Conservation (phyloP, 2,113 vertebrate species). For the Pseudopodoces humilis region DNA sequence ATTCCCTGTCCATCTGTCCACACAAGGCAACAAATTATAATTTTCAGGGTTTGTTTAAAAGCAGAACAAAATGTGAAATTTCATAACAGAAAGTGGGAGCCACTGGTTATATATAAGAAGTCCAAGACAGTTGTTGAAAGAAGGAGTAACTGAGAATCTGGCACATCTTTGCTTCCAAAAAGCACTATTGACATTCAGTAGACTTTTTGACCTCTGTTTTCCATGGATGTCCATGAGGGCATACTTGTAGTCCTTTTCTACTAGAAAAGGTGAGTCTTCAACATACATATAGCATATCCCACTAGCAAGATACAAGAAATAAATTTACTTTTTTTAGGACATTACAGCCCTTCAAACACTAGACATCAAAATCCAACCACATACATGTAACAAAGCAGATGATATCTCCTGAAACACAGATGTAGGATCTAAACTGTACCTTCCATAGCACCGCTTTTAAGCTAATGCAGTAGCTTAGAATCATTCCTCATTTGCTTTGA, state of each 20-base stretch:
- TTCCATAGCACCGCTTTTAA: not conserved
- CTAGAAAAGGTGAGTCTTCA: not conserved
- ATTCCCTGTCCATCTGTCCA: not conserved
- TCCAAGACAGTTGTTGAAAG: not conserved
- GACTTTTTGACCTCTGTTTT: not conserved
- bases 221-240: not conserved
- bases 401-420: not conserved
- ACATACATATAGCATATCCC: not conserved
- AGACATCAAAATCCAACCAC: not conserved
- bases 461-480: not conserved
- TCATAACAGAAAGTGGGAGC: not conserved
- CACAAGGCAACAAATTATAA: not conserved
- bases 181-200: constrained; percentile 2
- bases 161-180: not conserved
- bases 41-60: not conserved
- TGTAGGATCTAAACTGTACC: not conserved
- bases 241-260: not conserved
- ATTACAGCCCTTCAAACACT: not conserved
- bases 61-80: not conserved
- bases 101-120: not conserved
- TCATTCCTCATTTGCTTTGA: not conserved
- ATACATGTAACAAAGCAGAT: not conserved
- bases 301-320: not conserved
- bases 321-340: not conserved
- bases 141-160: not conserved